Percentiles rank a stretch among this genome's conserved stretches.
phyloP scores from a whole-genome alignment of 2,888 invertebrate species.

The Lochmaea crataegi region DNA sequence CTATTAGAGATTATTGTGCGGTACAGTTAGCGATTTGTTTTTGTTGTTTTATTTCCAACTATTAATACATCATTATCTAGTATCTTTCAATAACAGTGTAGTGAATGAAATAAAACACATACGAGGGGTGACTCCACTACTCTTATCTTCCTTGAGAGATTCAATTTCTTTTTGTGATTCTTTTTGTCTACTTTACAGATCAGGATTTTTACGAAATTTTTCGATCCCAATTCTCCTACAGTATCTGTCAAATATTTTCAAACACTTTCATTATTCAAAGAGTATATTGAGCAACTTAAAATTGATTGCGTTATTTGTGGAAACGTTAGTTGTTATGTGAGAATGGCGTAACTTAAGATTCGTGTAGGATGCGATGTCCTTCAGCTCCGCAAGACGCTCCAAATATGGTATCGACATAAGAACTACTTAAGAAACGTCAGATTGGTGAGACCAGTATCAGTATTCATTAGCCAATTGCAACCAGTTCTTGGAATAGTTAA shows the following conservation, averaged over 20 bases:
- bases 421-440: slow-evolving; percentile 49
- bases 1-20: not conserved
- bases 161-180: too few relatives aligned
- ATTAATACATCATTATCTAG: not conserved
- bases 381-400: slow-evolving; percentile 46
- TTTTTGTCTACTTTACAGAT: too few relatives aligned
- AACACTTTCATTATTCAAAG: not conserved
- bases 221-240: too few relatives aligned
- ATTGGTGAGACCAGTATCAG: slow-evolving; percentile 29
- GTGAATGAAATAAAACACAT: not conserved
- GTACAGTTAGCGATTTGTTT: not conserved
- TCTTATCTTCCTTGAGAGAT: too few relatives aligned
- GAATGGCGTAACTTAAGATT: slow-evolving; percentile 34
- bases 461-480: slow-evolving; percentile 32
- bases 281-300: not conserved
- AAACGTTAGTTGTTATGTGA: slow-evolving; percentile 13
- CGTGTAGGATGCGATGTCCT: slow-evolving; percentile 52
- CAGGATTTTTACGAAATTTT: too few relatives aligned
- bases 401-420: slow-evolving; percentile 48
- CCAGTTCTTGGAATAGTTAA: slow-evolving; percentile 24
- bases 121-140: too few relatives aligned
- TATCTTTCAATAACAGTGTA: not conserved
- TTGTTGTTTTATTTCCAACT: not conserved
- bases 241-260: too few relatives aligned
- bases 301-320: not conserved